Evolutionary conservation across 2,888 invertebrate species (phyloP).

Genomic region (Galerucella pusilla): DNA sequence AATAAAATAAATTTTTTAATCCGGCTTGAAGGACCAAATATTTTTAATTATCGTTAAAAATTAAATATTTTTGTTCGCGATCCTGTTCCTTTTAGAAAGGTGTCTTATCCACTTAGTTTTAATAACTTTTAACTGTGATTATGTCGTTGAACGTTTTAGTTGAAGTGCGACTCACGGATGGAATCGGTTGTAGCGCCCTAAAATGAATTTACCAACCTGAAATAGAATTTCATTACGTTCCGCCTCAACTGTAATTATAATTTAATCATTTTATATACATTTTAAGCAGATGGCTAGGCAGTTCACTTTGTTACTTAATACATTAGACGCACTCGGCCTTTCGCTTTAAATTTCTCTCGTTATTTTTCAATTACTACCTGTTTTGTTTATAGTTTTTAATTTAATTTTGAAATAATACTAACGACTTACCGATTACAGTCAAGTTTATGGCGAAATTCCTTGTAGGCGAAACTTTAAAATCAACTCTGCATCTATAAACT

Average conservation of each 20-base stretch:
- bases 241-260: constrained; percentile 53
- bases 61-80: not conserved
- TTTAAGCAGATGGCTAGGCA: constrained; percentile 54
- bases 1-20: too few relatives aligned
- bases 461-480: constrained; percentile 90
- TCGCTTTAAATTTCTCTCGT: constrained; percentile 47
- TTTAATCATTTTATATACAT: constrained; percentile 54
- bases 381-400: constrained; percentile 39
- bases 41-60: not conserved
- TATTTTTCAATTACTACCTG: constrained; percentile 48
- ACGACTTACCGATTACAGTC: constrained; percentile 85
- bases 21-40: too few relatives aligned
- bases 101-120: constrained; percentile 44
- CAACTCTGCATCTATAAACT: constrained; percentile 87
- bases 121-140: constrained; percentile 45
- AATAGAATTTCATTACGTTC: constrained; percentile 54
- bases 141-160: constrained; percentile 44
- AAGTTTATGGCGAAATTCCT: constrained; percentile 89
- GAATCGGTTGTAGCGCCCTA: constrained; percentile 35
- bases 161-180: constrained; percentile 30
- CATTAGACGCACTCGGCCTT: constrained; percentile 41
- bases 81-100: constrained; percentile 12
- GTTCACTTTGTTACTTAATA: constrained; percentile 50
- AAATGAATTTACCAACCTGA: constrained; percentile 50
- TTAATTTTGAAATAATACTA: not conserved